Base-by-base conservation (phyloP, 2,113 vertebrate species). In the Rhinoderma darwinii region DNA sequence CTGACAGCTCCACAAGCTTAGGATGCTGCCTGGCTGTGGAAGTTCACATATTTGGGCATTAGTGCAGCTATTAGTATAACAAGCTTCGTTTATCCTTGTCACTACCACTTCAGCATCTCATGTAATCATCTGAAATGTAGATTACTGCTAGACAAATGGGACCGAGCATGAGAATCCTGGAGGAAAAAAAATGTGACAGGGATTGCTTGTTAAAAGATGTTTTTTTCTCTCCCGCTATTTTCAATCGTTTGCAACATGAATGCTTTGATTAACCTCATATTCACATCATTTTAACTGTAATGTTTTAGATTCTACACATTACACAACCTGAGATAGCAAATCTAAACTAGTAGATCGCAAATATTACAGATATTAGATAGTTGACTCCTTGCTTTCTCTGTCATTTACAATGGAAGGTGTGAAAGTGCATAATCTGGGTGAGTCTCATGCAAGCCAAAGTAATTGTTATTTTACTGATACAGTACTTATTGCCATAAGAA, bases 21-120 rank as follows among this genome's bases (percentile, higher is more conserved):
- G 91, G 94, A 95, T 94, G 94, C 94, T 94, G 95, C 94, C 93
- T 95, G 93, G 94, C 93, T 94, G 93, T 94, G 94, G 94, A 95
- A 94, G 94, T 96, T 95, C 96, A 96, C 96, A 96, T 96, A 94
- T 95, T 95, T 95, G 95, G 94, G 94, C 95, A 97, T 98, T 98
- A 98, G 97, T 97, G 96, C 95, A 96, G 95, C 95, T 97, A 97
- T 98, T 97, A 98, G 96, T 96, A 97, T 96, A 97, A 96, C 96
- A 97, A 97, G 96, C 96, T 96, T 96, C 95, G 95, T 97, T 97
- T 96, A 96, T 96, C 96, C 95, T 96, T 96, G 96, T 97, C 96
- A 97, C 93, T 96, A 96, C 95, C 95, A 95, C 95, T 93, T 93
- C 95, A 95, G 94, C 93, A 95, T 96, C 94, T 94, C 94, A 94